Conservation (phyloP, 2,113 vertebrate species). For the Petrocephalus microphthalmus region DNA sequence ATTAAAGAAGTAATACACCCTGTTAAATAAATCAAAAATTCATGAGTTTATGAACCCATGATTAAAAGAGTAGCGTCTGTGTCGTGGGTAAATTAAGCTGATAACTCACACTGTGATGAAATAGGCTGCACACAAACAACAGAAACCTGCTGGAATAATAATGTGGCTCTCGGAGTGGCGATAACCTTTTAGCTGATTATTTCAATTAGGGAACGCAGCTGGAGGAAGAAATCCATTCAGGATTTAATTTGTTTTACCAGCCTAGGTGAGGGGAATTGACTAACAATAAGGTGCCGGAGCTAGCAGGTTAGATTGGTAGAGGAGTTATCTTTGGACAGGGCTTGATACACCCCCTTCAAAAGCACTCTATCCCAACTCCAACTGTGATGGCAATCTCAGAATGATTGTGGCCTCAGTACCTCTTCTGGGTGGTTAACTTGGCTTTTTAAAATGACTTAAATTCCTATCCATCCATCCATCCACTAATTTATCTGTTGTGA, state of each 20-base stretch:
- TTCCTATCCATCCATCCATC: neutral
- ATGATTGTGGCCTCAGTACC: neutral
- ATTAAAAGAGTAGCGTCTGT: constrained; percentile 10
- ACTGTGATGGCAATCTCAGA: neutral
- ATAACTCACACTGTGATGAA: constrained; percentile 11
- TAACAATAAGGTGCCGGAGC: constrained; percentile 41
- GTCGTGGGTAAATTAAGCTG: constrained; percentile 1
- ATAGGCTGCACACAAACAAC: constrained; percentile 17
- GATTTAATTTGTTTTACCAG: constrained; percentile 56
- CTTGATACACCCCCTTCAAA: neutral
- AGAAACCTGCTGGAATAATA: constrained; percentile 49
- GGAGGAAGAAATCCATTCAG: constrained; percentile 60
- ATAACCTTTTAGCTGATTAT: constrained; percentile 67
- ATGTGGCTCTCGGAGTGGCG: constrained; percentile 43
- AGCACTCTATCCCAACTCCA: neutral
- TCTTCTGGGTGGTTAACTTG: neutral
- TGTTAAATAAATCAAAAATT: neutral
- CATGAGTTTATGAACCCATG: neutral
- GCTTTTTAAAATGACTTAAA: neutral
- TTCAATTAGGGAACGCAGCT: constrained; percentile 64
- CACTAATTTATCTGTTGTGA: neutral
- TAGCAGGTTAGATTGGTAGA: neutral
- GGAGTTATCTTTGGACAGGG: neutral
- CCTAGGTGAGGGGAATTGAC: constrained; percentile 37
- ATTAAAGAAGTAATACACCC: neutral